Evolutionary conservation across 1,140 invertebrate species (phyloP), one percentile per base, ranked within the genome.

Genomic region (Trichomalopsis sarcophagae): DNA sequence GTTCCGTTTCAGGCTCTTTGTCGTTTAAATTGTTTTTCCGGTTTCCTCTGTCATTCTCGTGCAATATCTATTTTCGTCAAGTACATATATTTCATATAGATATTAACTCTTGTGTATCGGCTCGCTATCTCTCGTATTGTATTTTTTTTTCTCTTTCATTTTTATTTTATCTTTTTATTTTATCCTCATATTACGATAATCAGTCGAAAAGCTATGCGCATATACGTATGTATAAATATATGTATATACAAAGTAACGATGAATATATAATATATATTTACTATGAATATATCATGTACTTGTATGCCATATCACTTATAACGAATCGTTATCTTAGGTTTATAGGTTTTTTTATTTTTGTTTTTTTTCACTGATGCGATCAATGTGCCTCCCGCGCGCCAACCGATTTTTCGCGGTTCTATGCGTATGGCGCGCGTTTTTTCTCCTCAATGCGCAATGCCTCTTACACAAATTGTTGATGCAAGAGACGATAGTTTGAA

Each of bases 201-300:
- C 92, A 93, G 92, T 93, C 92, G 89, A 90, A 92, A 92, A 92
- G 89, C 91, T 92, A 93, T 91, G 88, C 90, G 88, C 89, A 87
- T 91, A 90, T 89, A 89, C 89, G 88, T 89, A 87, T 90, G 88
- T 91, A 90, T 91, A 91, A 90, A 90, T 89, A 91, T 90, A 91
- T 90, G 88, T 90, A 89, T 89, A 90, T 90, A 89, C 87, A 89
- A 88, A 90, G 87, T 90, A 91, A 90, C 88, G 88, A 89, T 88
- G 87, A 88, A 90, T 91, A 91, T 89, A 90, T 89, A 79, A 89
- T 91, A 89, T 90, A 87, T 89, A 90, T 90, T 88, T 89, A 88
- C 88, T 88, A 89, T 89, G 87, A 87, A 87, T 87, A 86, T 89
- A 86, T 83, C 44, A 87, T 87, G 74, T 87, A 82, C 79, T 81